Conservation (phyloP, 1,140 invertebrate species). For the Sarcophaga peregrina region DNA sequence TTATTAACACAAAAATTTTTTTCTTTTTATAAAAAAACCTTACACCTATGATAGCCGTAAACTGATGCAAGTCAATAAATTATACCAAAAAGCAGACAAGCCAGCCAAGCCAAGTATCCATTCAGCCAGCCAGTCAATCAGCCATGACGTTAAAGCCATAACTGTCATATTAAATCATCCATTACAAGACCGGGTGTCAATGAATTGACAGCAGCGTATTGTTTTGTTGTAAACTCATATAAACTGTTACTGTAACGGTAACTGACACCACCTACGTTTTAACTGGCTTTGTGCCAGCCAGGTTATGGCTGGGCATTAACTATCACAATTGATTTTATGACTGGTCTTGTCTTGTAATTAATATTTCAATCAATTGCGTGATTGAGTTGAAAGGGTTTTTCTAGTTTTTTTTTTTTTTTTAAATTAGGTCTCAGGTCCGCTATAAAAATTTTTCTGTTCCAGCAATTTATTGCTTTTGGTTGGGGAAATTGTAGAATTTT, state of each 20-base stretch:
- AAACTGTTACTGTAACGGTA: neutral
- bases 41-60: too few species aligned
- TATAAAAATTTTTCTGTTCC: too few species aligned
- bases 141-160: neutral
- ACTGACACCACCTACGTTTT: slow-evolving; percentile 14
- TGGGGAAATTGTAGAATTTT: too few species aligned
- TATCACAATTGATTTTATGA: neutral
- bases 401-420: too few species aligned
- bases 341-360: neutral
- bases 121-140: neutral
- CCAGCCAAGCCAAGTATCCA: too few species aligned
- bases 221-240: neutral
- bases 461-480: too few species aligned
- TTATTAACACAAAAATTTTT: too few species aligned
- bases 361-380: slow-evolving; percentile 12
- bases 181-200: neutral
- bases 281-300: neutral
- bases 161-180: slow-evolving; percentile 16
- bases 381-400: neutral
- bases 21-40: too few species aligned
- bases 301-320: too few species aligned
- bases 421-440: too few species aligned
- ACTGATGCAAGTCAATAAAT: neutral
- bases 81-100: neutral
- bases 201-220: neutral